phyloP scores from a whole-genome alignment of 2,113 vertebrate species.

The Melanerpes aurifrons region DNA sequence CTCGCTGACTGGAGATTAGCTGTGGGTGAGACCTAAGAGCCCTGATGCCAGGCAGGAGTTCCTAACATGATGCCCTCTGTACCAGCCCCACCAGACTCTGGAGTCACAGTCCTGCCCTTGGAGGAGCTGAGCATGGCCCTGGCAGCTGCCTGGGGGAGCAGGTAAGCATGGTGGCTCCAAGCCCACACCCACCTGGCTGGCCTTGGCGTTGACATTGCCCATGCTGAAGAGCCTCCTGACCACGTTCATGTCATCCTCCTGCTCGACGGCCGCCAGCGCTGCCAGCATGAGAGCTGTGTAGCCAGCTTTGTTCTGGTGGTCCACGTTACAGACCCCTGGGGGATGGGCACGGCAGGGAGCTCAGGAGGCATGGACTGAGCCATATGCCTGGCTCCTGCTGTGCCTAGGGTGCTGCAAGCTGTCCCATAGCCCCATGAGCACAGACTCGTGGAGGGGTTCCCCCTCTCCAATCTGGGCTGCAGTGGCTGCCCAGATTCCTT shows the following conservation, averaged over 20 bases:
- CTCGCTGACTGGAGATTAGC: not conserved
- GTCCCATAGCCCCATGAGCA: accelerated
- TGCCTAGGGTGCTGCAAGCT: not conserved
- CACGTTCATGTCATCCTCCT: slow-evolving; percentile 85
- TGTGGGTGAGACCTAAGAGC: not conserved
- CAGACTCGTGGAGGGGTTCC: not conserved
- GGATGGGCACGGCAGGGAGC: not conserved
- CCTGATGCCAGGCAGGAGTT: not conserved
- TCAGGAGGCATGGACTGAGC: not conserved
- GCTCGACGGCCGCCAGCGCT: slow-evolving; percentile 85
- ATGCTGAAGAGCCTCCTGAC: slow-evolving; percentile 88
- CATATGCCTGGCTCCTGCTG: accelerated
- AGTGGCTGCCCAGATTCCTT: not conserved
- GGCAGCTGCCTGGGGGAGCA: not conserved
- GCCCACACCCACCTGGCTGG: slow-evolving; percentile 84
- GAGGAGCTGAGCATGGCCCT: accelerated
- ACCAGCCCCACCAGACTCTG: accelerated
- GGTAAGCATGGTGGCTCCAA: not conserved
- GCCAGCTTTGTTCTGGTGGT: slow-evolving; percentile 93
- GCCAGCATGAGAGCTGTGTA: slow-evolving; percentile 96
- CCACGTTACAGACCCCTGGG: slow-evolving; percentile 85
- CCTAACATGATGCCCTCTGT: not conserved
- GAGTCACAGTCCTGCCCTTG: not conserved
- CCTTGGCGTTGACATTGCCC: slow-evolving; percentile 92
- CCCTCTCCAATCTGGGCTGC: not conserved